Conservation (phyloP, 2,113 vertebrate genomes). For the Nansenia antarctica region DNA sequence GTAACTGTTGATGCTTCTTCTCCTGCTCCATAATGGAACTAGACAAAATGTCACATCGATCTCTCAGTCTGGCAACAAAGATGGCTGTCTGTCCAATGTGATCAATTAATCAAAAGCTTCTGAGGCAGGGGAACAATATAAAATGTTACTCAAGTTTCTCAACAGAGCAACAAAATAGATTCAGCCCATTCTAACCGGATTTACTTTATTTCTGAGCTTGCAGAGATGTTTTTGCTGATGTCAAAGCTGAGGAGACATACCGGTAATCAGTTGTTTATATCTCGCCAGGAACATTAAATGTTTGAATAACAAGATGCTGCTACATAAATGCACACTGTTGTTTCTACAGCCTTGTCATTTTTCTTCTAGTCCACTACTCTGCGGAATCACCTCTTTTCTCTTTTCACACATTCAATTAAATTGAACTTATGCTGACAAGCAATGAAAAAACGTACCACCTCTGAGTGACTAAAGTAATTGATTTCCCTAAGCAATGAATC, state of each 20-base stretch:
- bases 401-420: conserved; percentile 78
- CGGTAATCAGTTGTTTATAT: neutral
- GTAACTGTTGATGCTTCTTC: neutral
- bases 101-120: neutral
- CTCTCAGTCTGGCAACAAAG: neutral
- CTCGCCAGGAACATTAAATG: neutral
- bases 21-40: neutral
- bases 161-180: too few relatives aligned
- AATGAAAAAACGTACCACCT: conserved; percentile 86
- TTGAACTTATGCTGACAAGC: conserved; percentile 85
- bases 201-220: too few relatives aligned
- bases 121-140: neutral
- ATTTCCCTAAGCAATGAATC: conserved; percentile 84
- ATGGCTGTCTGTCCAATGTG: neutral
- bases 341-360: conserved; percentile 44
- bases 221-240: too few relatives aligned
- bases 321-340: conserved; percentile 8
- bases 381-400: conserved; percentile 25
- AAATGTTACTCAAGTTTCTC: neutral
- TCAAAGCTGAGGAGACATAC: neutral
- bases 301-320: conserved; percentile 11
- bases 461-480: conserved; percentile 86
- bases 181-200: too few relatives aligned
- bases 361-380: conserved; percentile 31
- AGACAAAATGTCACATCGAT: conserved; percentile 1